These are phyloP conservation scores for Megathymus violae DNA, from an alignment of 1,140 invertebrate species.

Conservation along the genomic window DNA sequence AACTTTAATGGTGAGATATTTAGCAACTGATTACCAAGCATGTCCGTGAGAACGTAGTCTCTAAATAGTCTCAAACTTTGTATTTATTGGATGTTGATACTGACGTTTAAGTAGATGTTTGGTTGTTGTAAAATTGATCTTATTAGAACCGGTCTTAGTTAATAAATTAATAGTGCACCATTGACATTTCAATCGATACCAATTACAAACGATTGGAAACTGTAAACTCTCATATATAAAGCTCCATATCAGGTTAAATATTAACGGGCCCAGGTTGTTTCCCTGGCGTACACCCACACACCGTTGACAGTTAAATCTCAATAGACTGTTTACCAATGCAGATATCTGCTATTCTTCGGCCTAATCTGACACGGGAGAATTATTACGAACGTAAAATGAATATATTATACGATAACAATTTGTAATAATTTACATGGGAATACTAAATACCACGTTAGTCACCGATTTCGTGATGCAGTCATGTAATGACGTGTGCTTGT, in stretches of 20 bases:
- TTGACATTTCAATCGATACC: slow-evolving; percentile 29
- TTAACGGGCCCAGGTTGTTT: slow-evolving; percentile 13
- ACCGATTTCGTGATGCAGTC: slow-evolving; percentile 52
- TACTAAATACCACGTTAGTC: slow-evolving; percentile 42
- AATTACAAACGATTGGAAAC: slow-evolving; percentile 25
- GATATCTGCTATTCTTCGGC: slow-evolving; percentile 28
- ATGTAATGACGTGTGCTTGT: slow-evolving; percentile 41
- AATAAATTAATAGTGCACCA: slow-evolving; percentile 22
- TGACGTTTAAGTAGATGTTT: slow-evolving; percentile 16
- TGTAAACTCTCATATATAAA: slow-evolving; percentile 26
- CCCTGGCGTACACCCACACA: slow-evolving; percentile 23
- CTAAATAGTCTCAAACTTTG: slow-evolving; percentile 14
- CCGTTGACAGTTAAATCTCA: slow-evolving; percentile 35
- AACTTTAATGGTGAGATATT: slow-evolving; percentile 31
- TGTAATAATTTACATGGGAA: slow-evolving; percentile 35
- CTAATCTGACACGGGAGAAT: slow-evolving; percentile 31
- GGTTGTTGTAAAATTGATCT: slow-evolving; percentile 21
- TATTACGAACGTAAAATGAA: slow-evolving; percentile 31
- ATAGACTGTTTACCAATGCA: slow-evolving; percentile 34
- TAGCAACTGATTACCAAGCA: slow-evolving; percentile 24
- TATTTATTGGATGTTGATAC: slow-evolving; percentile 11
- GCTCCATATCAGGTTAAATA: slow-evolving; percentile 22
- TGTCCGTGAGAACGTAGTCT: slow-evolving; percentile 27
- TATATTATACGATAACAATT: slow-evolving; percentile 30
- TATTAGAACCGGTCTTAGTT: slow-evolving; percentile 17